These are phyloP conservation scores for Drosophila sulfurigaster DNA, from an alignment of 1,140 invertebrate species.

Conservation along the genomic window DNA sequence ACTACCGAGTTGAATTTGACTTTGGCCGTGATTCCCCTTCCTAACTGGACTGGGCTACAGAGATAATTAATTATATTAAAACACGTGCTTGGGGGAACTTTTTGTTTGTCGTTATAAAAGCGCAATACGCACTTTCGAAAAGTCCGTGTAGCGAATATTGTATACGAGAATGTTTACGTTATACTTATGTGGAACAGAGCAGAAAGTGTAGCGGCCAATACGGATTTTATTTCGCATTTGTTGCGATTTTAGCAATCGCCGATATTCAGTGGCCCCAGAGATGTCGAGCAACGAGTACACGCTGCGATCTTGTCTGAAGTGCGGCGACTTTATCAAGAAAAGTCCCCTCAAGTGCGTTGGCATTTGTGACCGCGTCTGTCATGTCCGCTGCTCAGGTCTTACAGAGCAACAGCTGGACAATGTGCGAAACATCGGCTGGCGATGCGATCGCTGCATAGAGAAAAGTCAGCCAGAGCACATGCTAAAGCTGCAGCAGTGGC, in stretches of 20 bases:
- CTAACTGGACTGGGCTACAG: not conserved
- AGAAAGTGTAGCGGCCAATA: constrained; percentile 51
- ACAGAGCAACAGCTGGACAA: constrained; percentile 27
- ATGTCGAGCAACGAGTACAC: constrained; percentile 51
- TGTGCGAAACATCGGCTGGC: constrained; percentile 46
- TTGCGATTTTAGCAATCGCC: constrained; percentile 47
- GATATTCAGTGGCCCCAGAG: constrained; percentile 32
- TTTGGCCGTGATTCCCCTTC: constrained; percentile 6
- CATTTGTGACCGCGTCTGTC: constrained; percentile 31
- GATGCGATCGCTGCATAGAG: constrained; percentile 44
- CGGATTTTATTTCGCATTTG: not conserved
- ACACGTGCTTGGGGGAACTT: constrained; percentile 24
- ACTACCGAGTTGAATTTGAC: not conserved
- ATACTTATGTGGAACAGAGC: constrained; percentile 13
- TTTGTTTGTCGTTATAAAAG: constrained; percentile 4
- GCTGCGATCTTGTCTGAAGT: constrained; percentile 50
- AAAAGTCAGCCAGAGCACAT: constrained; percentile 2
- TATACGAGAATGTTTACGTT: constrained; percentile 4
- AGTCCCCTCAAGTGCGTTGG: constrained; percentile 34
- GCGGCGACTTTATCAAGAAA: constrained; percentile 28
- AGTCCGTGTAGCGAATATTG: not conserved
- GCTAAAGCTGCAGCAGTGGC: constrained; percentile 41
- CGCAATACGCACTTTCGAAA: constrained; percentile 18
- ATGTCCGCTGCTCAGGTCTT: constrained; percentile 38
- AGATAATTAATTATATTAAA: constrained; percentile 11